Evolutionary conservation across 2,888 invertebrate genomes (phyloP), one percentile per base, ranked within the genome.

Genomic region (Portevinia maculata): DNA sequence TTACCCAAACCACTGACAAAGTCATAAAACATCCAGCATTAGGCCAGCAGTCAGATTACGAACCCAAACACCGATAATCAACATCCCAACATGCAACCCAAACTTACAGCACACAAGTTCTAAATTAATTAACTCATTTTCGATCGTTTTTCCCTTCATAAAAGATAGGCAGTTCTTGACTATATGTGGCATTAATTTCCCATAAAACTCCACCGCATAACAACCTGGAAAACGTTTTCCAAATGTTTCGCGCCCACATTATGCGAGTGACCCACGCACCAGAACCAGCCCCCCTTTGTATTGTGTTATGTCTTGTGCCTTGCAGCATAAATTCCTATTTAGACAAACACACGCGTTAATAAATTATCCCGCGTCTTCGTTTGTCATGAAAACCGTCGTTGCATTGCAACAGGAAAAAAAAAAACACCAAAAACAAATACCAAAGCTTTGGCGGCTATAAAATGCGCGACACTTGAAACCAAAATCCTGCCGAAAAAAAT

Each of bases 101-200:
- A 62, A 41, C n/a, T n/a, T n/a, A 60, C 79, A 50, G 19, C 53
- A 21, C 34, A 55, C 39, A 76, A 41, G 32, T 44, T 67, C 59
- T 24, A 67, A 67, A 78, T 83, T 83, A 83, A 83, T 83, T 78
- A 83, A 78, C 71, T 81, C 76, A 60, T 73, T 79, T 60, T 21
- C 6, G 13, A 5, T 0, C 3, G 9, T 11, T 11, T 52, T 37
- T 32, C 39, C 11, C 50, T 3, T 9, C 17, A 19, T 21, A 50
- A 46, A 57, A n/a, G 60, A 53, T 34, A 17, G 39, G 7, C 6
- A 39, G 13, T 13, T 37, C 6, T 37, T 17, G 69, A 52, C 59
- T 64, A 48, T 19, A 65, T 59, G 65, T 81, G 83, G 71, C 73
- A 83, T 83, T 83, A 71, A 83, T 78, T 67, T 57, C 71, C 76